Conservation (phyloP, 2,797 vertebrate species). For the Poecile montanus region DNA sequence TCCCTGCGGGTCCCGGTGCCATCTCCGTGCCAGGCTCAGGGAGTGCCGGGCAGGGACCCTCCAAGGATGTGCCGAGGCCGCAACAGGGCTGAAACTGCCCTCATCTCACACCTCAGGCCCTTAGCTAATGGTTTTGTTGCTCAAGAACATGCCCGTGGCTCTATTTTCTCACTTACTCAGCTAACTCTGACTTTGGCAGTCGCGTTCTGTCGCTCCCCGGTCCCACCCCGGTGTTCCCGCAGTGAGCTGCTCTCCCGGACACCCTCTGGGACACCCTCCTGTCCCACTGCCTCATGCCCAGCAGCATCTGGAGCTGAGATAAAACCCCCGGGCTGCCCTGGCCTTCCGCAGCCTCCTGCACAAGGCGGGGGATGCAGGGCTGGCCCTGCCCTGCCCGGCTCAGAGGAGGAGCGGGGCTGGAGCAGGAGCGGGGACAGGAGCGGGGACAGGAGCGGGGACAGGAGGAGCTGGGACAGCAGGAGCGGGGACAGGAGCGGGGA, state of each 20-base stretch:
- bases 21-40: not conserved
- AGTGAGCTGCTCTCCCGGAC: not conserved
- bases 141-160: not conserved
- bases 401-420: not conserved
- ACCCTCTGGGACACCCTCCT: not conserved
- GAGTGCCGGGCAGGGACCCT: not conserved
- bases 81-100: not conserved
- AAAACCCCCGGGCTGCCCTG: fast-evolving
- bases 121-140: not conserved
- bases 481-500: too few relatives aligned
- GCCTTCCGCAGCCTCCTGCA: not conserved
- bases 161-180: not conserved
- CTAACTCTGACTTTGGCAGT: not conserved
- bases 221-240: fast-evolving
- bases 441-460: too few relatives aligned
- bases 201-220: fast-evolving
- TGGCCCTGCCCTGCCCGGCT: not conserved
- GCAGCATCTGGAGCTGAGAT: fast-evolving
- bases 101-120: fast-evolving
- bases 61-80: not conserved
- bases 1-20: not conserved
- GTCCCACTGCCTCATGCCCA: fast-evolving
- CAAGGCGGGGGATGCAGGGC: not conserved
- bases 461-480: too few relatives aligned
- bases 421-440: too few relatives aligned